A percentile compares a stretch with the other conserved stretches of the same genome.
These are phyloP conservation scores for Sander lucioperca DNA, from an alignment of 2,113 vertebrate species.

Conservation along the genomic window DNA sequence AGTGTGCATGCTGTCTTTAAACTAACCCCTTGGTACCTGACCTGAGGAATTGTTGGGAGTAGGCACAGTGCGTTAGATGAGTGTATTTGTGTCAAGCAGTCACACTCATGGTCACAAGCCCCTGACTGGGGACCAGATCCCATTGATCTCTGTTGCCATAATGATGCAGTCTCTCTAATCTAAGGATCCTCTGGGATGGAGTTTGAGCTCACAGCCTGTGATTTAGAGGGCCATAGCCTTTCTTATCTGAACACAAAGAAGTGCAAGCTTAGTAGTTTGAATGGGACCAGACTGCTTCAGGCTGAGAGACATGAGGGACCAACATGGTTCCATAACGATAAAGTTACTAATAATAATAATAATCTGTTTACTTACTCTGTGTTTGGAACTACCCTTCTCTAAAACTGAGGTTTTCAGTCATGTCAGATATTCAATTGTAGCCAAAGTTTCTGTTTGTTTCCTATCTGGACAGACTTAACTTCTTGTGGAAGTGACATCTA, in stretches of 20 bases:
- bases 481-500: slow-evolving; percentile 51
- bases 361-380: slow-evolving; percentile 28
- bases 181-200: slow-evolving; percentile 61
- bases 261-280: slow-evolving; percentile 68
- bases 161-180: slow-evolving; percentile 73
- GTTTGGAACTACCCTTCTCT: slow-evolving; percentile 1
- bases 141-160: slow-evolving; percentile 64
- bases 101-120: slow-evolving; percentile 64
- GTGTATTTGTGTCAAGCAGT: slow-evolving; percentile 52
- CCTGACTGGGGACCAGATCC: slow-evolving; percentile 55
- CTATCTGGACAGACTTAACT: slow-evolving; percentile 46
- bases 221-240: slow-evolving; percentile 65
- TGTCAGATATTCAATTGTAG: slow-evolving; percentile 15
- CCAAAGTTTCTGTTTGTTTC: slow-evolving; percentile 30
- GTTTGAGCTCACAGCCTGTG: slow-evolving; percentile 67
- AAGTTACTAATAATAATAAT: slow-evolving; percentile 38
- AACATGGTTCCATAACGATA: slow-evolving; percentile 55
- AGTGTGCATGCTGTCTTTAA: slow-evolving; percentile 27
- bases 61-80: slow-evolving; percentile 40
- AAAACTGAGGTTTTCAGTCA: slow-evolving; percentile 4
- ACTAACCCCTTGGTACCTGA: slow-evolving; percentile 38
- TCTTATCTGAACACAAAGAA: slow-evolving; percentile 74
- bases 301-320: slow-evolving; percentile 52
- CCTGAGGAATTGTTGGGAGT: slow-evolving; percentile 59
- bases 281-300: slow-evolving; percentile 48